Percentiles rank a stretch among this genome's conserved stretches.
phyloP scores from a whole-genome alignment of 64 coral and sea anemone genomes.

The Pachyseris speciosa region DNA sequence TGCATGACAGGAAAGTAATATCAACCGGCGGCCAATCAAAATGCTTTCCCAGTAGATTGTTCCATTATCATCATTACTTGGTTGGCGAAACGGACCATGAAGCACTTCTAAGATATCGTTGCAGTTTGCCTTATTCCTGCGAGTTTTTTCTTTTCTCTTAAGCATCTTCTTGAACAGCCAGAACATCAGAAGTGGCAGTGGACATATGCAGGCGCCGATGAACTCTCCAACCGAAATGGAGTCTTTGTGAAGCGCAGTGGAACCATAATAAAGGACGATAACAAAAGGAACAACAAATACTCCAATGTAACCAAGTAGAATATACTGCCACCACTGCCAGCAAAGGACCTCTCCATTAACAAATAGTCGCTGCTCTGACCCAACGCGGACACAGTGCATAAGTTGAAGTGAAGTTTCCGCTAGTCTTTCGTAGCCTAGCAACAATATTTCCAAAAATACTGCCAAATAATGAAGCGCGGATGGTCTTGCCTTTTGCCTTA shows the following conservation, averaged over 20 bases:
- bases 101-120: slow-evolving; percentile 42
- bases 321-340: slow-evolving; percentile 76
- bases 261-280: slow-evolving; percentile 47
- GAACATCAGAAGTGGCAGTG: slow-evolving; percentile 46
- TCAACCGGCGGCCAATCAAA: slow-evolving; percentile 66
- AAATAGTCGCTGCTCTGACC: neutral
- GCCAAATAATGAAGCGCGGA: slow-evolving; percentile 42
- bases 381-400: slow-evolving; percentile 39
- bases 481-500: neutral
- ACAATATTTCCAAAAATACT: slow-evolving; percentile 56
- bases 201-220: slow-evolving; percentile 47
- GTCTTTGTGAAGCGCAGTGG: slow-evolving; percentile 4
- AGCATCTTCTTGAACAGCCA: slow-evolving; percentile 10
- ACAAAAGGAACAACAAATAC: slow-evolving; percentile 65
- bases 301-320: slow-evolving; percentile 34
- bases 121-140: neutral
- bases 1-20: slow-evolving; percentile 36
- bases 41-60: slow-evolving; percentile 78
- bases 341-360: slow-evolving; percentile 61
- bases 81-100: slow-evolving; percentile 47
- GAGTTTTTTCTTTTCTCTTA: neutral
- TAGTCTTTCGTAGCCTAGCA: slow-evolving; percentile 74
- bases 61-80: slow-evolving; percentile 9
- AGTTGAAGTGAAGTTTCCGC: slow-evolving; percentile 64
- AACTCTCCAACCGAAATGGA: slow-evolving; percentile 41